phyloP scores from a whole-genome alignment of 2,888 invertebrate genomes.

The Cancer borealis region DNA sequence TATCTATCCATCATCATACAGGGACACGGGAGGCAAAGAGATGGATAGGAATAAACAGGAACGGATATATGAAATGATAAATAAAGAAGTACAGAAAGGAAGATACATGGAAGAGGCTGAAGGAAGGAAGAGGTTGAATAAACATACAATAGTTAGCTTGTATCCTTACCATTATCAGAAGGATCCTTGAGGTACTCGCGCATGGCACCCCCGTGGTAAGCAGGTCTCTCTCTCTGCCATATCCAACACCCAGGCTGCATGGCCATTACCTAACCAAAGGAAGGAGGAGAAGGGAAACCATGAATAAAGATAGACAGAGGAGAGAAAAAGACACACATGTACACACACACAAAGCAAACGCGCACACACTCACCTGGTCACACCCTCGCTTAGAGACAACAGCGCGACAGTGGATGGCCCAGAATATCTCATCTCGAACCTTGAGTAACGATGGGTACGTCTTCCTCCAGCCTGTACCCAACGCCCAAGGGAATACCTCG shows the following conservation, averaged over 20 bases:
- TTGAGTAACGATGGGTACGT: constrained; percentile 79
- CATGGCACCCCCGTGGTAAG: constrained; percentile 70
- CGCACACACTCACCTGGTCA: constrained; percentile 80
- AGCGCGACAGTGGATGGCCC: constrained; percentile 81
- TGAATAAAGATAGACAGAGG: not conserved
- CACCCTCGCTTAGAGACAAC: constrained; percentile 82
- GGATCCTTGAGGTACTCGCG: constrained; percentile 61
- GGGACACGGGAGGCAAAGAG: too few relatives aligned
- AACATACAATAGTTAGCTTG: not conserved
- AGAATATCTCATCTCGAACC: constrained; percentile 80
- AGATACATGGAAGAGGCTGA: too few relatives aligned
- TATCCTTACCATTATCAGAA: constrained; percentile 58
- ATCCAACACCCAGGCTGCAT: constrained; percentile 68
- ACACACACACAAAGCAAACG: not conserved
- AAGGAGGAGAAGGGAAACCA: not conserved
- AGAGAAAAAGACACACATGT: not conserved
- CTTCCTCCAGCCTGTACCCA: constrained; percentile 79
- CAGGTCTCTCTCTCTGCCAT: constrained; percentile 73
- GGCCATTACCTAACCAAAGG: constrained; percentile 69
- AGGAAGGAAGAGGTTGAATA: not conserved
- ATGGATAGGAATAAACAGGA: too few relatives aligned
- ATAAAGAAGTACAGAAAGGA: too few relatives aligned
- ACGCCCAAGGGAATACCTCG: constrained; percentile 81
- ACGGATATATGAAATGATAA: too few relatives aligned
- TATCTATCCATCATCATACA: not conserved